Percentiles rank a stretch among this genome's conserved stretches.
These are phyloP conservation scores for Talpa occidentalis DNA, from an alignment of 2,113 vertebrate genomes.

Conservation along the genomic window DNA sequence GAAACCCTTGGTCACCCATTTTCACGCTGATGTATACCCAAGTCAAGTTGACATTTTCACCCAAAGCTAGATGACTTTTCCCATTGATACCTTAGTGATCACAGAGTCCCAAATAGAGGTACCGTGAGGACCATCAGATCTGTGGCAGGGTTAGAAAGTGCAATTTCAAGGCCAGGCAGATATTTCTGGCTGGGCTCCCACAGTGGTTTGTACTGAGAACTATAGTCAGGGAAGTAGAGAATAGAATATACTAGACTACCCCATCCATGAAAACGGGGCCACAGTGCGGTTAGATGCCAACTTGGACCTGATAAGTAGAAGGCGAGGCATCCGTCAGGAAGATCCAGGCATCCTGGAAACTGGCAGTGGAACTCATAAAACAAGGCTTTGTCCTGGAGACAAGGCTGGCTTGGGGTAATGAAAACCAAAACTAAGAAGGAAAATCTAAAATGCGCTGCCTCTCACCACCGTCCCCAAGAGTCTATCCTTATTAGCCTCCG, in stretches of 20 bases:
- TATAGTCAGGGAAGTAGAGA: neutral
- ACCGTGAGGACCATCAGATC: neutral
- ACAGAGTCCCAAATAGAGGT: slow-evolving; percentile 26
- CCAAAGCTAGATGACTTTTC: slow-evolving; percentile 70
- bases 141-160: neutral
- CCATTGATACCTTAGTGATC: neutral
- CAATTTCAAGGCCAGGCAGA: neutral
- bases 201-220: neutral
- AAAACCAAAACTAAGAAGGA: slow-evolving; percentile 45
- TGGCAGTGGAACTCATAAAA: slow-evolving; percentile 17
- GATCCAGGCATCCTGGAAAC: neutral
- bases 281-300: neutral
- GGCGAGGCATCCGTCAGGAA: neutral
- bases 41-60: slow-evolving; percentile 64
- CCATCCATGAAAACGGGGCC: neutral
- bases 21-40: slow-evolving; percentile 47
- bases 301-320: neutral
- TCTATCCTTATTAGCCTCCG: neutral
- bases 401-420: neutral
- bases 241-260: neutral
- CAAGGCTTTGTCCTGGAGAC: neutral
- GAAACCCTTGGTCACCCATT: slow-evolving; percentile 15
- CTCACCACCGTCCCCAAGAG: neutral
- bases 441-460: neutral
- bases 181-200: neutral